A percentile compares a stretch with the other conserved stretches of the same genome.
Evolutionary conservation across 2,888 invertebrate genomes (phyloP).

Genomic region (Adela reaumurella): DNA sequence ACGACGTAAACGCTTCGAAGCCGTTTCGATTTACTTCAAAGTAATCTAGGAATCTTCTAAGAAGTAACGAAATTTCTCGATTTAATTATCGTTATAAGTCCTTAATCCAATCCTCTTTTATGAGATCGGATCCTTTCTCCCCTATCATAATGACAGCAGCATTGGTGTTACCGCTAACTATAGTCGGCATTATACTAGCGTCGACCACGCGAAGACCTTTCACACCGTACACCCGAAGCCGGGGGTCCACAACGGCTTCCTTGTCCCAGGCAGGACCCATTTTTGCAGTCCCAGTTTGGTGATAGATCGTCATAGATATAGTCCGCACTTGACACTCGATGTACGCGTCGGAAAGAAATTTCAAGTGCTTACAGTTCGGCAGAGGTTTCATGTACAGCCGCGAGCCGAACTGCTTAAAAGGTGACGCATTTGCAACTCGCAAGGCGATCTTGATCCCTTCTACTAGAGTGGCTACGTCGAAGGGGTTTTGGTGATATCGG

Average conservation of each 20-base stretch:
- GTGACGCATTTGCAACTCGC: conserved; percentile 67
- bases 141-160: conserved; percentile 91
- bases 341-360: conserved; percentile 76
- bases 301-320: conserved; percentile 87
- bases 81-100: not conserved
- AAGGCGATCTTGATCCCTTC: conserved; percentile 79
- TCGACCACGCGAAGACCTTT: conserved; percentile 78
- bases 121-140: conserved; percentile 82
- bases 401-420: conserved; percentile 78
- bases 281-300: conserved; percentile 84
- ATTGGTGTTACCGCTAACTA: conserved; percentile 86
- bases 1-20: too few relatives aligned
- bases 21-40: too few relatives aligned
- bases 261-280: conserved; percentile 81
- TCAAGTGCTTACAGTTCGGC: conserved; percentile 71
- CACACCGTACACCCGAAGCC: conserved; percentile 73
- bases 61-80: not conserved
- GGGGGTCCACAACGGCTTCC: conserved; percentile 78
- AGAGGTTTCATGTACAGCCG: conserved; percentile 70
- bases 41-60: too few relatives aligned
- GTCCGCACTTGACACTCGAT: conserved; percentile 85
- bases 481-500: conserved; percentile 82
- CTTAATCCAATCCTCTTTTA: conserved; percentile 76
- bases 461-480: conserved; percentile 75
- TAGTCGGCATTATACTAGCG: conserved; percentile 85